These are phyloP conservation scores for Coenobita brevimanus DNA, from an alignment of 1,140 invertebrate genomes.

Conservation along the genomic window DNA sequence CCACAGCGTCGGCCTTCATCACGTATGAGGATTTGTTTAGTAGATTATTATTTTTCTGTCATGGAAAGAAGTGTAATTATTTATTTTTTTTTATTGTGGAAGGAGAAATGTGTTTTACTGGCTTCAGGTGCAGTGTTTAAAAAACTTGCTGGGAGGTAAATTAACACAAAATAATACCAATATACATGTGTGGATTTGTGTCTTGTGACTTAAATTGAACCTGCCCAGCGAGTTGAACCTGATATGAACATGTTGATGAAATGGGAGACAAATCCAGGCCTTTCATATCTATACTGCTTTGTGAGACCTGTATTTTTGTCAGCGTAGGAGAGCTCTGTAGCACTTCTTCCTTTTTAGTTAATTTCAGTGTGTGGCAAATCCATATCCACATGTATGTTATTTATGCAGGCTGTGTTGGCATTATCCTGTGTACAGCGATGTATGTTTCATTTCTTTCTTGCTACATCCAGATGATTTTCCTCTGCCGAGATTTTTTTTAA, in stretches of 20 bases:
- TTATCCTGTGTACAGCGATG: too few species aligned
- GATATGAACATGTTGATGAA: slow-evolving; percentile 45
- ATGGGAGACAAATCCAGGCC: slow-evolving; percentile 37
- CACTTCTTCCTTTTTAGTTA: too few species aligned
- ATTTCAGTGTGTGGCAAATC: too few species aligned
- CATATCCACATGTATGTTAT: too few species aligned
- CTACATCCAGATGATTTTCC: too few species aligned
- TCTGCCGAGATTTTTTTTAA: too few species aligned
- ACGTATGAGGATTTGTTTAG: too few species aligned
- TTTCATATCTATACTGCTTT: slow-evolving; percentile 40
- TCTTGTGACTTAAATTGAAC: slow-evolving; percentile 52
- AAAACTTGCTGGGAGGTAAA: slow-evolving; percentile 39
- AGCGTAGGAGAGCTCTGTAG: too few species aligned
- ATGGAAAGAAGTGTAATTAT: slow-evolving; percentile 23
- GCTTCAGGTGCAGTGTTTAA: slow-evolving; percentile 46
- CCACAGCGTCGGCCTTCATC: too few species aligned
- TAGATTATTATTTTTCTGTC: not conserved
- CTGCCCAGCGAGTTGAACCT: slow-evolving; percentile 55
- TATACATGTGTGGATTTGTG: slow-evolving; percentile 58
- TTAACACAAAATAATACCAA: slow-evolving; percentile 45
- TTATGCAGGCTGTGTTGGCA: too few species aligned
- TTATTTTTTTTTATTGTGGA: slow-evolving; percentile 12
- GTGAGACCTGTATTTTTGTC: too few species aligned
- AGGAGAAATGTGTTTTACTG: slow-evolving; percentile 40
- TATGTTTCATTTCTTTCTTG: too few species aligned